These are phyloP conservation scores for Thamnophis sirtalis DNA, from an alignment of 2,113 vertebrate genomes.

Conservation along the genomic window DNA sequence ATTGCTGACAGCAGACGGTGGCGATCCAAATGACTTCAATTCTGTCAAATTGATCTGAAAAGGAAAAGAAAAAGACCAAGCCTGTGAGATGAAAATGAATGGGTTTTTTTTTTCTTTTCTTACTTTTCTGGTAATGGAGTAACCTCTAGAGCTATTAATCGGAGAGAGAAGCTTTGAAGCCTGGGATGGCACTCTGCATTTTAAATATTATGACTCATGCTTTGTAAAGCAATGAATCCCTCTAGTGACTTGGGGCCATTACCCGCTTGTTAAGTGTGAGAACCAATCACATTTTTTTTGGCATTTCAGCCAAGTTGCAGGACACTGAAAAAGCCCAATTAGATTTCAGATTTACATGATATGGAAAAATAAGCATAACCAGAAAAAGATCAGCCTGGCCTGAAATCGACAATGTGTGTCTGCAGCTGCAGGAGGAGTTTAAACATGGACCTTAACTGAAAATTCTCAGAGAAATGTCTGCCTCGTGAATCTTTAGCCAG, in stretches of 20 bases:
- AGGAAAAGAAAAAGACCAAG: conserved; percentile 21
- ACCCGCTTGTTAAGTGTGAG: conserved; percentile 1
- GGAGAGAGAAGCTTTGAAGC: conserved; percentile 46
- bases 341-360: conserved; percentile 36
- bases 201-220: conserved; percentile 57
- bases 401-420: conserved; percentile 35
- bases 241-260: conserved; percentile 18
- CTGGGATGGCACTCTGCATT: conserved; percentile 39
- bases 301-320: conserved; percentile 14
- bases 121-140: conserved; percentile 34
- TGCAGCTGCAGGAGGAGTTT: conserved; percentile 51
- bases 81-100: conserved; percentile 45
- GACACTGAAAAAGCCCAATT: conserved; percentile 45
- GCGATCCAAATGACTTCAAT: conserved; percentile 89
- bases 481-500: not conserved
- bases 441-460: conserved; percentile 49
- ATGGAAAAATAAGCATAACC: conserved; percentile 13
- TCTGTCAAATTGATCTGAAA: conserved; percentile 90
- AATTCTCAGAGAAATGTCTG: conserved; percentile 38
- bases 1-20: conserved; percentile 85
- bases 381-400: conserved; percentile 32
- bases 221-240: conserved; percentile 31
- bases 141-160: conserved; percentile 34
- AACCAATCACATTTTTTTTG: conserved; percentile 29
- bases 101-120: conserved; percentile 46